Evolutionary conservation across 2,113 vertebrate genomes (phyloP).

Genomic region (Sisor rabdophorus): DNA sequence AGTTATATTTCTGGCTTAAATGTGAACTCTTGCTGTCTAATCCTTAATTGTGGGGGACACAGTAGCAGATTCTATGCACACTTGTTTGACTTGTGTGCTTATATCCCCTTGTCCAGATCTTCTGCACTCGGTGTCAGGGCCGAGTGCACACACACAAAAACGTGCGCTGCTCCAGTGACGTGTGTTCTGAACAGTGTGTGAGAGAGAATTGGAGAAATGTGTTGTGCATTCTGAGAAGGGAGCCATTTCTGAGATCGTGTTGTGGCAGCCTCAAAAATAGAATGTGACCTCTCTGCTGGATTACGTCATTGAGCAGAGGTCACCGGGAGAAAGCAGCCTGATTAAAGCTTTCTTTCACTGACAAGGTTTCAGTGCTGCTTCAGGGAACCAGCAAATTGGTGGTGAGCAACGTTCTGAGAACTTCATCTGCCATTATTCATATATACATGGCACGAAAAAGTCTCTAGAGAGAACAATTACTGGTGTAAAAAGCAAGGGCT

Average conservation of each 20-base stretch:
- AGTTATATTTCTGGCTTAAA: neutral
- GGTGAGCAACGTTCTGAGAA: neutral
- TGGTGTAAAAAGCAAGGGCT: neutral
- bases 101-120: neutral
- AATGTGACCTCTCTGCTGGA: slow-evolving; percentile 1
- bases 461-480: no score
- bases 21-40: no score
- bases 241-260: neutral
- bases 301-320: slow-evolving; percentile 3
- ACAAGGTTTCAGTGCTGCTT: slow-evolving; percentile 14
- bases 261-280: neutral
- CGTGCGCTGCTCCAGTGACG: neutral
- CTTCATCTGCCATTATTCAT: neutral
- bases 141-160: neutral
- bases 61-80: neutral
- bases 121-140: neutral
- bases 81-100: neutral
- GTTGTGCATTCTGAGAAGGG: neutral
- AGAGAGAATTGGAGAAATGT: neutral
- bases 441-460: no score
- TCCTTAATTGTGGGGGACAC: neutral
- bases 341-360: slow-evolving; percentile 17
- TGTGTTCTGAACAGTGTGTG: neutral
- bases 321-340: neutral
- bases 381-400: slow-evolving; percentile 8